phyloP scores from a whole-genome alignment of 2,888 invertebrate genomes.

The Crocallis elinguaria region DNA sequence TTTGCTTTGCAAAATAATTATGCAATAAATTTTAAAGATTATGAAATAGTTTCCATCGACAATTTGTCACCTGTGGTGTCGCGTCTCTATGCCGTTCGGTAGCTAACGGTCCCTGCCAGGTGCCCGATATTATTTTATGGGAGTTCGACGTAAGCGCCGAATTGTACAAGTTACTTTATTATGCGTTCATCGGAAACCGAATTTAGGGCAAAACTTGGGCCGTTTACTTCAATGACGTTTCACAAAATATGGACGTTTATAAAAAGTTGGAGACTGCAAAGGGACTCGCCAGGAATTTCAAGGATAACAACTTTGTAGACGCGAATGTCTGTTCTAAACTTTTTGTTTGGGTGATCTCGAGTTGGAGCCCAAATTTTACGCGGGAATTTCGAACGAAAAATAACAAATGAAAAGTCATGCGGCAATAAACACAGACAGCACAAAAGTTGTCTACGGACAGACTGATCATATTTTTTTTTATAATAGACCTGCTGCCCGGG shows the following conservation, averaged over 20 bases:
- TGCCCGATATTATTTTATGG: conserved; percentile 54
- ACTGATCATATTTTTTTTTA: too few species aligned
- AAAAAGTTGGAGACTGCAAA: neutral
- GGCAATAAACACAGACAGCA: too few species aligned
- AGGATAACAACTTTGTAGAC: conserved; percentile 20
- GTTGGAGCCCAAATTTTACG: neutral
- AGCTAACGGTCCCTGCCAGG: conserved; percentile 36
- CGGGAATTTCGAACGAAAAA: neutral
- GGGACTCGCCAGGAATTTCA: conserved; percentile 18
- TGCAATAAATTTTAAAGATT: too few species aligned
- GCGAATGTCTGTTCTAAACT: conserved; percentile 9
- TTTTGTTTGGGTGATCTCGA: conserved; percentile 19
- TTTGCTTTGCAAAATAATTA: too few species aligned
- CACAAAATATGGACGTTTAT: conserved; percentile 9
- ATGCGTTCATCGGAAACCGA: conserved; percentile 38
- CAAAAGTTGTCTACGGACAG: too few species aligned
- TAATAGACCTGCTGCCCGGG: too few species aligned
- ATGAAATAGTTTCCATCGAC: neutral
- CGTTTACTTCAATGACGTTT: conserved; percentile 18
- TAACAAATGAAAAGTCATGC: neutral
- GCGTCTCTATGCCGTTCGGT: conserved; percentile 4
- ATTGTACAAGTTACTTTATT: conserved; percentile 42
- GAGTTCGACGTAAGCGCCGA: conserved; percentile 41
- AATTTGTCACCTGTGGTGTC: neutral
- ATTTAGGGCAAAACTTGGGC: conserved; percentile 23